Evolutionary conservation across 64 coral and sea anemone species (phyloP).

Genomic region (Hydrozoanthus tunicans): DNA sequence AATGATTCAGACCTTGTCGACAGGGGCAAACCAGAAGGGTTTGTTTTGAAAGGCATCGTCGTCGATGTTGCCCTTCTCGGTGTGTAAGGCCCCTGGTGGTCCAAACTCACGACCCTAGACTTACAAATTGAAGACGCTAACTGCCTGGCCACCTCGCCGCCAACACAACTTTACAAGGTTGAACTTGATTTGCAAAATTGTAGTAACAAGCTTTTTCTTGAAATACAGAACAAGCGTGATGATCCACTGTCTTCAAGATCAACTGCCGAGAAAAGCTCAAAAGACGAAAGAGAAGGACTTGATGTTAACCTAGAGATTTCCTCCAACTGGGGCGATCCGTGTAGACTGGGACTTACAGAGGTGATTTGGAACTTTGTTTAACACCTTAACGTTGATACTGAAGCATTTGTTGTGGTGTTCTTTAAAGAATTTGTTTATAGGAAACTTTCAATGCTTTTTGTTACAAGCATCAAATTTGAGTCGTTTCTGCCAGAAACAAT

Average conservation of each 20-base stretch:
- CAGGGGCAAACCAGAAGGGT: no score
- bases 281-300: slow-evolving; percentile 46
- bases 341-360: slow-evolving; percentile 78
- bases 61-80: no score
- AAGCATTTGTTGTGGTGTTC: neutral
- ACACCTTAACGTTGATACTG: neutral
- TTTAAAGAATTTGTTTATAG: neutral
- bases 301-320: slow-evolving; percentile 82
- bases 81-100: no score
- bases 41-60: no score
- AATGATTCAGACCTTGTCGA: no score
- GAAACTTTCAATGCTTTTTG: no score
- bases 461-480: neutral
- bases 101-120: no score
- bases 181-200: no score
- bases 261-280: slow-evolving; percentile 13
- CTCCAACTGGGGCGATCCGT: slow-evolving; percentile 83
- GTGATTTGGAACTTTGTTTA: neutral
- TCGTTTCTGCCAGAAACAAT: neutral
- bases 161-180: no score
- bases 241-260: neutral
- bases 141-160: no score
- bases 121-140: no score
- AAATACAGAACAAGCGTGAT: neutral
- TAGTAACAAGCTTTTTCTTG: neutral